Base-by-base conservation (phyloP, 1,140 invertebrate species). In the Andrena cerasifolii region DNA sequence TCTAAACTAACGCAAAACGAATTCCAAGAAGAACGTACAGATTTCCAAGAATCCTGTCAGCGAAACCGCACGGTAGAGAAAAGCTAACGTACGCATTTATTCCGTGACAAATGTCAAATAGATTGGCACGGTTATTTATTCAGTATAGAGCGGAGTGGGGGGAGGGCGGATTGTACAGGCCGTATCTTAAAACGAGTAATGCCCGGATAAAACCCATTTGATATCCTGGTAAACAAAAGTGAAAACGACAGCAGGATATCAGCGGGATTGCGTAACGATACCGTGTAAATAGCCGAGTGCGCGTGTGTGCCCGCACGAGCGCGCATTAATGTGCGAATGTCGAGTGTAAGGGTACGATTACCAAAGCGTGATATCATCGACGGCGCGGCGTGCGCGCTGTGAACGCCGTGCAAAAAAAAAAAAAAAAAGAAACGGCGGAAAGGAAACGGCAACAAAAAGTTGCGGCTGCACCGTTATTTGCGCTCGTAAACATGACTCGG, bases 401-500 rank as follows among this genome's bases (percentile, higher is more conserved):
- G 33, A 36, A 31, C 16, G 24, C 45, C 8, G 28, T 21, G 6
- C 18, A 26, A 66, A 63, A 54, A n/a, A n/a, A n/a, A n/a, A n/a
- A n/a, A n/a, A n/a, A n/a, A n/a, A n/a, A n/a, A n/a, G n/a, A n/a
- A n/a, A n/a, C n/a, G 28, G 45, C 26, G 36, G 45, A 40, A 67
- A 58, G 28, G 71, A 70, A 79, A 71, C 53, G 24, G 80, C 53
- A 31, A 71, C 31, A 75, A 68, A 45, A 71, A 66, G 68, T 73
- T 73, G 68, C 65, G 21, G 40, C 33, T 31, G 53, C 24, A 28
- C 18, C 53, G 77, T 75, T 84, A 79, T 83, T 83, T 79, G 66
- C 82, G 78, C 56, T 56, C 68, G 65, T 81, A 70, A 84, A 84
- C 68, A 62, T 43, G 73, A 40, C 63, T 77, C 47, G 66, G 47